Evolutionary conservation across 2,888 invertebrate species (phyloP).

Genomic region (Morpho helenor): DNA sequence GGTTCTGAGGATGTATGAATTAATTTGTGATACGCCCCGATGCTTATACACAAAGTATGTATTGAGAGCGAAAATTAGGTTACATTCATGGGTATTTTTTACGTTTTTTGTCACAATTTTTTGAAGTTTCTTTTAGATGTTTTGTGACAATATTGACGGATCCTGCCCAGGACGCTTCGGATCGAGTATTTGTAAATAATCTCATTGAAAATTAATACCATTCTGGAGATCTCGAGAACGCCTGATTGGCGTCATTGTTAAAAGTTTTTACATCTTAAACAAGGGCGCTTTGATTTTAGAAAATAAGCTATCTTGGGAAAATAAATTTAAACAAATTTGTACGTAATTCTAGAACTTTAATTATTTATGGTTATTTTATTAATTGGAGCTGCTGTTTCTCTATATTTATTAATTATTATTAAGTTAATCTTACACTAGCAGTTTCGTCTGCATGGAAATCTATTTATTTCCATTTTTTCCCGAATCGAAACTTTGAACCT

Average conservation of each 20-base stretch:
- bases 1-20: conserved; percentile 53
- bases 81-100: conserved; percentile 58
- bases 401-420: too few relatives aligned
- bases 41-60: conserved; percentile 70
- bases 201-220: conserved; percentile 73
- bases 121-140: conserved; percentile 47
- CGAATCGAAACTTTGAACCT: too few relatives aligned
- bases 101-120: conserved; percentile 33
- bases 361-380: not conserved
- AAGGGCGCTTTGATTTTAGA: conserved; percentile 50
- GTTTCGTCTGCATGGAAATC: too few relatives aligned
- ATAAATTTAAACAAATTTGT: conserved; percentile 20
- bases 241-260: conserved; percentile 70
- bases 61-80: conserved; percentile 76
- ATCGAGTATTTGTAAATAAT: conserved; percentile 73
- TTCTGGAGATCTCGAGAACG: conserved; percentile 50
- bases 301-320: conserved; percentile 38
- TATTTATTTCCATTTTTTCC: too few relatives aligned
- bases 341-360: conserved; percentile 3
- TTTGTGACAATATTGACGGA: conserved; percentile 77
- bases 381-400: not conserved
- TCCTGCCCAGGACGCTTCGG: conserved; percentile 50
- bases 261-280: conserved; percentile 53
- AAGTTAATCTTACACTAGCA: too few relatives aligned
- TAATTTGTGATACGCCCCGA: conserved; percentile 74